Evolutionary conservation across 2,797 vertebrate species (phyloP).

Genomic region (Glyptemys insculpta): DNA sequence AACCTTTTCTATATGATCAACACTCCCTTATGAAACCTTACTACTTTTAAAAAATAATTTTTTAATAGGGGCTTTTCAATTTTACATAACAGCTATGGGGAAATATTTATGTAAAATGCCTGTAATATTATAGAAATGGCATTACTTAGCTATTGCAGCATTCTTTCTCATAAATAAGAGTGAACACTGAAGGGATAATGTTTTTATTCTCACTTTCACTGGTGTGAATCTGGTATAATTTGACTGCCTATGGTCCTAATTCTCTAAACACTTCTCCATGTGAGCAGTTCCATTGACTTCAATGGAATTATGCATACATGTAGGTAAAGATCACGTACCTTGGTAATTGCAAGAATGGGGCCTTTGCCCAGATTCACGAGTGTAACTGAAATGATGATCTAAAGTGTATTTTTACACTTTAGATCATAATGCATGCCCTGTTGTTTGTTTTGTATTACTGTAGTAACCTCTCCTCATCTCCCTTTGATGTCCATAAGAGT

Average conservation of each 20-base stretch:
- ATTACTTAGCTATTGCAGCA: background rate
- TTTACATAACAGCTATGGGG: background rate
- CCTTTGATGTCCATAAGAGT: background rate
- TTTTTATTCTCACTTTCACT: background rate
- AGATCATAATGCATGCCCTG: background rate
- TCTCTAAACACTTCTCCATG: background rate
- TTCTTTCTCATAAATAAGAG: background rate
- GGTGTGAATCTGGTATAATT: background rate
- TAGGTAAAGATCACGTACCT: background rate
- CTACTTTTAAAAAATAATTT: background rate
- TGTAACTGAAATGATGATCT: background rate
- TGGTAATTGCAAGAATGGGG: background rate
- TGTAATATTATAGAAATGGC: background rate
- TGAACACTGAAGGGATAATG: background rate
- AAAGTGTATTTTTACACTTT: too few relatives aligned
- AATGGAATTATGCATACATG: background rate
- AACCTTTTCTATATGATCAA: background rate
- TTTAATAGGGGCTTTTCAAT: background rate
- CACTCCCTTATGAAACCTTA: background rate
- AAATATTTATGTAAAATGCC: background rate
- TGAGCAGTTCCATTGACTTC: accelerated
- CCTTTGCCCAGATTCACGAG: background rate
- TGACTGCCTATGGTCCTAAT: background rate
- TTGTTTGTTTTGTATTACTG: background rate
- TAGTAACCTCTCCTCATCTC: background rate